Evolutionary conservation across 35 echinoderm and acorn worm species (phyloP), one percentile per base, ranked within the genome.

Genomic region (Ophioderma brevispina): DNA sequence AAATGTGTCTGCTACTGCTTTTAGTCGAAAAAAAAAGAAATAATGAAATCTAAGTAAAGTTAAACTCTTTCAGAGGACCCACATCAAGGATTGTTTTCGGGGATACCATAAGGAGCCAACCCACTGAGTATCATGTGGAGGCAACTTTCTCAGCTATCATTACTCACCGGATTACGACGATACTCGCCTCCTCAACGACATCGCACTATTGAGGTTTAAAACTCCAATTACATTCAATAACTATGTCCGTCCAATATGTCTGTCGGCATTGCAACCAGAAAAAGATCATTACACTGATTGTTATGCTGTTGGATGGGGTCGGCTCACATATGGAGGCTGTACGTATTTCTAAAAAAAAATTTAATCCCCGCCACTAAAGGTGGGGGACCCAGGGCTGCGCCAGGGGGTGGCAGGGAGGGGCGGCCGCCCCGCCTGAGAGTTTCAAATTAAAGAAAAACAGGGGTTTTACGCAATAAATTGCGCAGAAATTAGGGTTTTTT

Each of bases 241-340:
- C 55, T 35, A 39, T 37, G 37, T 85, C 15, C 83, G 83, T 36
- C 83, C 83, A 35, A 59, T 37, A 0, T 85, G 83, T 75, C 32
- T 85, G 31, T 21, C 52, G 17, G 36, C 46, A 4, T 36, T 64
- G 14, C 21, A 63, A 34, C 23, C 39, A 5, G 83, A 85, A 28
- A 85, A 31, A 4, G 40, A 13, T 18, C 59, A 31, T 19, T 91
- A 86, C 42, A 52, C 75, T 5, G 64, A 75, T 0, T 91, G 90
- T 55, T 85, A 46, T n/a, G 33, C 31, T 59, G 63, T 36, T 23
- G 83, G 83, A 52, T 85, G 83, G 83, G 83, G 83, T 0, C 1
- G 46, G 18, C 46, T 64, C 1, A 1, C 4, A 21, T 50, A 85
- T 64, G 21, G 36, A 6, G 75, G 86, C 10, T 8, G 59, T 70